phyloP scores from a whole-genome alignment of 2,113 vertebrate genomes.

The Rhineura floridana region DNA sequence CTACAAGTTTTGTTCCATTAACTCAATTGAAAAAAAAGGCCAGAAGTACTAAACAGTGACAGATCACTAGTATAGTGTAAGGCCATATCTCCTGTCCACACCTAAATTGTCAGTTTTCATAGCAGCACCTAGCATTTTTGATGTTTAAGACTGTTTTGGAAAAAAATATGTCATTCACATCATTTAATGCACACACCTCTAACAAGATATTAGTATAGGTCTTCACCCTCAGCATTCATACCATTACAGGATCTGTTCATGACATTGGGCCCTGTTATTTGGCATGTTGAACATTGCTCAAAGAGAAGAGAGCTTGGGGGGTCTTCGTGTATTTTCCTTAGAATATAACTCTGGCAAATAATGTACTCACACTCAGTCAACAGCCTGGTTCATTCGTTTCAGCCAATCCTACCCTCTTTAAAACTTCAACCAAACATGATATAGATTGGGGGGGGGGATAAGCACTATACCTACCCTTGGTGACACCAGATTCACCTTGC shows the following conservation, averaged over 20 bases:
- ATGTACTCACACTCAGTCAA: rapidly evolving
- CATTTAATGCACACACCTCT: neutral
- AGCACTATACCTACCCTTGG: neutral
- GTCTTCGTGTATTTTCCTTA: neutral
- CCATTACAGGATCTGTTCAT: neutral
- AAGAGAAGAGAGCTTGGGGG: neutral
- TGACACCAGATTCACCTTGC: constrained; percentile 55
- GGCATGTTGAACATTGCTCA: neutral
- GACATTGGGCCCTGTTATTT: neutral
- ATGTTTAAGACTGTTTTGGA: neutral
- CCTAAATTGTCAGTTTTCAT: neutral
- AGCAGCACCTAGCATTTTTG: neutral
- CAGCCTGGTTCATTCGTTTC: neutral
- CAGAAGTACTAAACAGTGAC: neutral
- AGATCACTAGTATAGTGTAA: neutral
- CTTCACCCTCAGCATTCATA: neutral
- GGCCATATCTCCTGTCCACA: neutral
- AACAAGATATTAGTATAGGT: neutral
- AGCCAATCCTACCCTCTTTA: neutral
- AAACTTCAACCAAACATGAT: neutral
- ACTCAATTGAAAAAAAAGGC: neutral
- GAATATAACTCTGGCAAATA: neutral
- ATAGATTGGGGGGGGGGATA: neutral
- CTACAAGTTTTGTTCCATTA: neutral
- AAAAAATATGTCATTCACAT: neutral